Conservation (phyloP, 2,888 invertebrate species). For the Trissolcus japonicus region DNA sequence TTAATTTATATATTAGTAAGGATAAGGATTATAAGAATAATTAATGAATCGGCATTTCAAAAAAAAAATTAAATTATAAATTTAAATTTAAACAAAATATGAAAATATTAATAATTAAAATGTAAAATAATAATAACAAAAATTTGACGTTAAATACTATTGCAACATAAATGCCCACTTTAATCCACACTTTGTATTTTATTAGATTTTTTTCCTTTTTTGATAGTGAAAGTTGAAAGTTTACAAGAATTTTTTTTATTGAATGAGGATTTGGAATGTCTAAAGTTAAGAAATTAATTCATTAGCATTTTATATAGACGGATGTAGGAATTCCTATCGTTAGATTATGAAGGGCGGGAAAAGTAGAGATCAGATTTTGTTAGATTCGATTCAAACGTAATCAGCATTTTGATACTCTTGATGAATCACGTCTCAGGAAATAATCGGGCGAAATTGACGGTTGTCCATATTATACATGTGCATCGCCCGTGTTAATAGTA, state of each 20-base stretch:
- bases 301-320: neutral
- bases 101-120: neutral
- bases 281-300: too few relatives aligned
- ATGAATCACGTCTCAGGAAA: neutral
- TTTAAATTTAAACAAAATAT: too few relatives aligned
- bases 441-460: neutral
- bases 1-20: too few relatives aligned
- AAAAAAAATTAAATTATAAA: too few relatives aligned
- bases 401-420: neutral
- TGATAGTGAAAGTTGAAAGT: constrained; percentile 39
- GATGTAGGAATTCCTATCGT: too few relatives aligned
- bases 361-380: too few relatives aligned
- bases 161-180: neutral
- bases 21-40: too few relatives aligned
- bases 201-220: constrained; percentile 29
- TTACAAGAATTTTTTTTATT: constrained; percentile 21
- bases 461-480: neutral
- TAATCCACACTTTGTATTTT: constrained; percentile 2
- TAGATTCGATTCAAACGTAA: too few relatives aligned
- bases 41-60: too few relatives aligned
- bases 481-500: neutral
- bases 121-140: neutral
- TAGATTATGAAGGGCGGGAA: too few relatives aligned
- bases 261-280: neutral
- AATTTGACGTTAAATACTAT: neutral